Conservation (phyloP, 2,888 invertebrate genomes). For the Idaea dimidiata region DNA sequence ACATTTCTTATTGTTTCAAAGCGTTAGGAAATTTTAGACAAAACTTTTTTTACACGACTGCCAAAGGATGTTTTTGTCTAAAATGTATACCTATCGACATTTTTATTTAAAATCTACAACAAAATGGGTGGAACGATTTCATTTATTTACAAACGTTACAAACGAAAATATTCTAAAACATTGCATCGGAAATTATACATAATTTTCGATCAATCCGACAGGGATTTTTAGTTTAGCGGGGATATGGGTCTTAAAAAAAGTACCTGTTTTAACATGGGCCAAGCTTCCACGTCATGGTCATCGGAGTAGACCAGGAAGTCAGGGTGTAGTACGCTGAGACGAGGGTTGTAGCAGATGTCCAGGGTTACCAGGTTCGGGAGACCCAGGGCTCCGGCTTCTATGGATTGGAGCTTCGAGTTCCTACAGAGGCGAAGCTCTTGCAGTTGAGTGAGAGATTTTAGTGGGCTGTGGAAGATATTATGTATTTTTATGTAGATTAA, state of each 20-base stretch:
- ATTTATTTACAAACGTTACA: no score
- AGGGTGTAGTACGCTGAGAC: slow-evolving; percentile 79
- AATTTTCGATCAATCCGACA: no score
- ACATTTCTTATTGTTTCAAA: no score
- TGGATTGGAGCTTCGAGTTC: slow-evolving; percentile 79
- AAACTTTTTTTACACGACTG: no score
- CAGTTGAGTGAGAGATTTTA: slow-evolving; percentile 79
- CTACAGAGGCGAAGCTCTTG: slow-evolving; percentile 82
- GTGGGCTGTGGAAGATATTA: slow-evolving; percentile 55
- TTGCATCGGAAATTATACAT: no score
- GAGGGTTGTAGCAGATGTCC: slow-evolving; percentile 81
- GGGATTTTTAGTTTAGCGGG: no score
- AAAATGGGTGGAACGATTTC: no score
- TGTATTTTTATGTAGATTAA: neutral
- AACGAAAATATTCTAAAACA: no score
- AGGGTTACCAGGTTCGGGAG: slow-evolving; percentile 75
- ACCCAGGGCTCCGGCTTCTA: slow-evolving; percentile 68
- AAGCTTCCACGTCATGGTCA: slow-evolving; percentile 61
- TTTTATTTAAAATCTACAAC: no score
- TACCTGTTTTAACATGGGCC: slow-evolving; percentile 83
- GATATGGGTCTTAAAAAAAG: neutral
- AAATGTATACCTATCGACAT: no score
- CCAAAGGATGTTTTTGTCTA: no score
- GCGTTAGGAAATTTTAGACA: no score
- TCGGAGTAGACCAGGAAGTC: slow-evolving; percentile 74